A percentile compares a stretch with the other conserved stretches of the same genome.
Conservation (phyloP, 92 coral and sea anemone species). For the Hydrozoanthus gracilis region DNA sequence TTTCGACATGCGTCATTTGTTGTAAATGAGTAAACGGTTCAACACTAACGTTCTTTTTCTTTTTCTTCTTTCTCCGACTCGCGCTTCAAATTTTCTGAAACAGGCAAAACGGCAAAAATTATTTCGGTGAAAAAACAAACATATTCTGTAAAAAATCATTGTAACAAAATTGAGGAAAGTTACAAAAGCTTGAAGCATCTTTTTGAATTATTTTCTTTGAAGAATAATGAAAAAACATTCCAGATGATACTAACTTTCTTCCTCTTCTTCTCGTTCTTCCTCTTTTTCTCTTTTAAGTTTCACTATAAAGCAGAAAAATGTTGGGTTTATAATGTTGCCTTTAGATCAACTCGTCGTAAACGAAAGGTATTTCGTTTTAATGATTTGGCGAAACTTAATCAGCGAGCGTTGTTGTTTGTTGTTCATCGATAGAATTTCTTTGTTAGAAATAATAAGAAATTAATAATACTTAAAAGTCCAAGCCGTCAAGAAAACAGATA, state of each 20-base stretch:
- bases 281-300: conserved; percentile 17
- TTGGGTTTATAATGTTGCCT: background rate
- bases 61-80: background rate
- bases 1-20: background rate
- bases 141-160: background rate
- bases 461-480: no score
- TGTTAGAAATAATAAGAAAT: no score
- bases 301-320: conserved; percentile 11
- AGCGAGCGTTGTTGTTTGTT: no score
- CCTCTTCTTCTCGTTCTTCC: conserved; percentile 20
- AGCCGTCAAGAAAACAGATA: no score
- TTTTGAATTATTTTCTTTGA: no score
- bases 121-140: background rate
- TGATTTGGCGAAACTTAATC: background rate
- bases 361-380: background rate
- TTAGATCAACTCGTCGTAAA: background rate
- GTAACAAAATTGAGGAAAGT: no score
- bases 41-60: conserved; percentile 29
- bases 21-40: background rate
- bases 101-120: background rate
- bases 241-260: conserved; percentile 38
- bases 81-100: conserved; percentile 15
- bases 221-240: no score
- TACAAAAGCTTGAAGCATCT: no score
- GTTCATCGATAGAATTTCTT: no score